phyloP scores from a whole-genome alignment of 2,888 invertebrate genomes.

The Drosophila silvestris region DNA sequence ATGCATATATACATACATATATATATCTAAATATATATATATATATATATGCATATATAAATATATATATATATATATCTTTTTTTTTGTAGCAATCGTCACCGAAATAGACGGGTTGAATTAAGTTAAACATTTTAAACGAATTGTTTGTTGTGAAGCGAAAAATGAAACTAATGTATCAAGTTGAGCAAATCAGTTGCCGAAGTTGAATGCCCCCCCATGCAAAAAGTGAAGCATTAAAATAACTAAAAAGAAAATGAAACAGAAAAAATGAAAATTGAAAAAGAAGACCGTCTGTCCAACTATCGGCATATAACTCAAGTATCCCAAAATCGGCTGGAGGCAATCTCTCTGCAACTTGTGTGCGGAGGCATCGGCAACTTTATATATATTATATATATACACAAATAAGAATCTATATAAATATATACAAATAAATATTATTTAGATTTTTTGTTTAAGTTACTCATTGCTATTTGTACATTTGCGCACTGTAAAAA shows the following conservation, averaged over 20 bases:
- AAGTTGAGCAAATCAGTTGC: constrained; percentile 9
- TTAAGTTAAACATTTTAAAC: constrained; percentile 43
- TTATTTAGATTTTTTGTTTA: constrained; percentile 36
- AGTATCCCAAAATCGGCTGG: neutral
- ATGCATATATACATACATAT: constrained; percentile 11
- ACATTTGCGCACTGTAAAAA: constrained; percentile 67
- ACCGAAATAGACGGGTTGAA: constrained; percentile 46
- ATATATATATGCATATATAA: constrained; percentile 22
- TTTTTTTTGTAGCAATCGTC: constrained; percentile 57
- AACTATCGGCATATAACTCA: neutral
- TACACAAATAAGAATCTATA: constrained; percentile 12
- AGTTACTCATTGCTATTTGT: constrained; percentile 47
- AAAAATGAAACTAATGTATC: neutral
- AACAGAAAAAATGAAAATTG: neutral
- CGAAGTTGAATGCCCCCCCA: constrained; percentile 23
- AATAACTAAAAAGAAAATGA: neutral
- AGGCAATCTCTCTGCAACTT: neutral
- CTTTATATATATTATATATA: constrained; percentile 24
- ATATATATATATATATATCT: neutral
- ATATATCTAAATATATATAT: constrained; percentile 2
- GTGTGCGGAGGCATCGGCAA: constrained; percentile 18
- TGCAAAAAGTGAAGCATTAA: neutral
- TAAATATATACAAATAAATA: constrained; percentile 19
- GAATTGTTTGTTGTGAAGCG: constrained; percentile 40
- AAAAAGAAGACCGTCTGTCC: constrained; percentile 1